These are phyloP conservation scores for rabbit (Oryctolagus cuniculus) DNA, from an alignment of 2,113 vertebrate species.

Conservation along the genomic window mOryCun1.1 NC_091452.1:17324501-17325000, in stretches of 20 bases:
- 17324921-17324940: neutral
- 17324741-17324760: neutral
- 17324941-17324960: no score
- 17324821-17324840: neutral
- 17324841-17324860: neutral
- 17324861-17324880: neutral
- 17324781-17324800: neutral
- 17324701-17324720: no score
- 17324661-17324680: neutral
- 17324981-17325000: neutral
- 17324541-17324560: neutral
- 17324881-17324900: neutral
- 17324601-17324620: neutral
- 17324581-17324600: neutral
- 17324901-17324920: neutral
- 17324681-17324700: neutral
- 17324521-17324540: neutral
- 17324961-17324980: conserved; percentile 13
- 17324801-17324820: neutral
- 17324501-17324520: neutral
- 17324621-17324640: neutral
- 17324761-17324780: neutral
- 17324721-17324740: neutral
- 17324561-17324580: neutral
- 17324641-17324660: neutral